Percentiles rank a stretch among this genome's conserved stretches.
These are phyloP conservation scores for Anseranas semipalmata DNA, from an alignment of 2,113 vertebrate genomes.

Conservation along the genomic window DNA sequence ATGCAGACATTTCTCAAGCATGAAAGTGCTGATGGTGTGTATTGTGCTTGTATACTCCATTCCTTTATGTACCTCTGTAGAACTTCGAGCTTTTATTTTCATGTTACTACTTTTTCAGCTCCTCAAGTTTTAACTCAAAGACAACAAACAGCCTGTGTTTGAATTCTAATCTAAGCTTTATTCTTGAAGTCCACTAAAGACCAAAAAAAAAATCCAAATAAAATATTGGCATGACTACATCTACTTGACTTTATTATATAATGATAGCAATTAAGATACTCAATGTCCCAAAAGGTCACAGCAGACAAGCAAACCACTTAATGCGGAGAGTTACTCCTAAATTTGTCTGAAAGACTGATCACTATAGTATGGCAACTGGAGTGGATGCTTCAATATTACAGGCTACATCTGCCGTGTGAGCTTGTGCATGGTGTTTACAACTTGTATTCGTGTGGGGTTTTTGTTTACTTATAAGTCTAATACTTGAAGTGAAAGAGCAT, in stretches of 20 bases:
- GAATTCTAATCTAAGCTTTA: slow-evolving; percentile 13
- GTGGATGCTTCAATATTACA: slow-evolving; percentile 56
- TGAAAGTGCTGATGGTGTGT: slow-evolving; percentile 29
- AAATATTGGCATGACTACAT: slow-evolving; percentile 37
- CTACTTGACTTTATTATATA: slow-evolving; percentile 21
- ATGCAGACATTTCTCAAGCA: slow-evolving; percentile 5
- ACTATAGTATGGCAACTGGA: slow-evolving; percentile 45
- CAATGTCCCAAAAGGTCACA: slow-evolving; percentile 25
- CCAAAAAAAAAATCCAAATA: background rate
- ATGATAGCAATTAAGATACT: background rate
- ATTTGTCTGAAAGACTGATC: slow-evolving; percentile 41
- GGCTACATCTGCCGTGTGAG: slow-evolving; percentile 60
- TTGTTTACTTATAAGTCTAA: slow-evolving; percentile 2
- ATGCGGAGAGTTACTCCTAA: background rate
- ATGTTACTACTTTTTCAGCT: background rate
- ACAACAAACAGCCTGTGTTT: background rate
- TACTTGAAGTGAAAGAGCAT: slow-evolving; percentile 61
- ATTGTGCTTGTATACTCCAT: background rate
- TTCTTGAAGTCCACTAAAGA: background rate
- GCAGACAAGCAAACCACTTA: background rate
- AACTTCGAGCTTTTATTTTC: background rate
- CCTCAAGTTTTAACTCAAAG: background rate
- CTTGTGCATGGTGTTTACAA: slow-evolving; percentile 69
- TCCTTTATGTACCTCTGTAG: background rate
- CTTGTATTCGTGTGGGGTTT: background rate